phyloP scores from a whole-genome alignment of 1,140 invertebrate genomes.

The Ylistrum balloti region DNA sequence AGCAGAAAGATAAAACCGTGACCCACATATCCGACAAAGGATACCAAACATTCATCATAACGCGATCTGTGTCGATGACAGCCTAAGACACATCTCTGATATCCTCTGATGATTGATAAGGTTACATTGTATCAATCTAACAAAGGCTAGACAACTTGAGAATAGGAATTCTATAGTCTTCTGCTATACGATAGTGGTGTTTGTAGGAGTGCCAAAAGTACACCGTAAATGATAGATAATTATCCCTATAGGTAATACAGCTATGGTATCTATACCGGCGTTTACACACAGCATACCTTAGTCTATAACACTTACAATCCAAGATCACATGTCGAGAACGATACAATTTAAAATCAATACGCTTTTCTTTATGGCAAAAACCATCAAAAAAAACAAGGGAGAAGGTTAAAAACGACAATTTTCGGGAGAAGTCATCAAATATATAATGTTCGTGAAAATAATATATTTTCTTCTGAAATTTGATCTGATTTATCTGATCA shows the following conservation, averaged over 20 bases:
- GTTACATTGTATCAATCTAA: neutral
- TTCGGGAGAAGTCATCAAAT: too few species aligned
- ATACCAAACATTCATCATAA: neutral
- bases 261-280: neutral
- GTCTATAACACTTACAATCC: too few species aligned
- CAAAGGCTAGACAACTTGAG: neutral
- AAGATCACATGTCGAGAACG: too few species aligned
- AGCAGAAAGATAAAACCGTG: neutral
- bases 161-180: neutral
- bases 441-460: too few species aligned
- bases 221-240: neutral
- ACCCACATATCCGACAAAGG: neutral
- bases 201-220: constrained; percentile 6
- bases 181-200: neutral
- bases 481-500: too few species aligned
- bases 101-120: neutral
- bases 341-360: too few species aligned
- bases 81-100: neutral
- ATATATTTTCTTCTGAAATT: too few species aligned
- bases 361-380: too few species aligned
- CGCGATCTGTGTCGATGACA: neutral
- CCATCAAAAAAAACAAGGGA: too few species aligned
- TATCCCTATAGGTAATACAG: neutral
- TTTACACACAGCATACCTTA: neutral
- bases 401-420: too few species aligned